Evolutionary conservation across 2,888 invertebrate species (phyloP).

Genomic region (Sicus ferrugineus): DNA sequence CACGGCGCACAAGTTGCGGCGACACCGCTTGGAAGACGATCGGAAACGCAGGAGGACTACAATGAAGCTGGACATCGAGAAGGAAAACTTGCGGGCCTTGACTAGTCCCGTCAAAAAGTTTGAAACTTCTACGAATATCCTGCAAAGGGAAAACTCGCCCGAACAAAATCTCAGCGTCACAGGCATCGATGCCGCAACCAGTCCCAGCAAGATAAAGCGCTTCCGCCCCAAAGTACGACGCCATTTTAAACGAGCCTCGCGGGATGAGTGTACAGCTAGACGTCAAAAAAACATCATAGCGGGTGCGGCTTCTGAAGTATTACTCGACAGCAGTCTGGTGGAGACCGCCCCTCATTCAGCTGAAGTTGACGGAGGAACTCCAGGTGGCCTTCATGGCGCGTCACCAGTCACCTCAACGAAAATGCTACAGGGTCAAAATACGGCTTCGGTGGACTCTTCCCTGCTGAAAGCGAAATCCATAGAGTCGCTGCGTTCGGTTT

Average conservation of each 20-base stretch:
- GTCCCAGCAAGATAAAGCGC: constrained; percentile 63
- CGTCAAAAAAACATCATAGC: constrained; percentile 48
- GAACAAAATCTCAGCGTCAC: constrained; percentile 48
- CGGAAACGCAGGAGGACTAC: constrained; percentile 76
- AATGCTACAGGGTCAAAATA: constrained; percentile 53
- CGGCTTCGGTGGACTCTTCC: constrained; percentile 38
- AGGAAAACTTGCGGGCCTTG: constrained; percentile 68
- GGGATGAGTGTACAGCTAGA: constrained; percentile 52
- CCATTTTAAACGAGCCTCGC: constrained; percentile 57
- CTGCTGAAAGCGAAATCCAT: constrained; percentile 83
- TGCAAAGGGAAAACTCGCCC: constrained; percentile 52
- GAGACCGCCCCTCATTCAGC: constrained; percentile 21
- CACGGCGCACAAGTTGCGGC: constrained; percentile 48
- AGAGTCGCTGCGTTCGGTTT: constrained; percentile 87
- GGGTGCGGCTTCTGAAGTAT: constrained; percentile 49
- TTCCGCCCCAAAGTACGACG: constrained; percentile 64
- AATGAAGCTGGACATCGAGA: constrained; percentile 78
- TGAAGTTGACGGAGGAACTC: constrained; percentile 41
- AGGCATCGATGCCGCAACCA: constrained; percentile 53
- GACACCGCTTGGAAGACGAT: constrained; percentile 74
- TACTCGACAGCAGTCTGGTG: constrained; percentile 53
- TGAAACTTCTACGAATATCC: constrained; percentile 33
- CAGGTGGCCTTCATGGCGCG: background rate
- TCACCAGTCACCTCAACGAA: constrained; percentile 63
- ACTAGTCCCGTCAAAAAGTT: constrained; percentile 64